Percentiles rank a stretch among this genome's conserved stretches.
These are phyloP conservation scores for Eledone cirrhosa DNA, from an alignment of 2,888 invertebrate genomes.

Conservation along the genomic window DNA sequence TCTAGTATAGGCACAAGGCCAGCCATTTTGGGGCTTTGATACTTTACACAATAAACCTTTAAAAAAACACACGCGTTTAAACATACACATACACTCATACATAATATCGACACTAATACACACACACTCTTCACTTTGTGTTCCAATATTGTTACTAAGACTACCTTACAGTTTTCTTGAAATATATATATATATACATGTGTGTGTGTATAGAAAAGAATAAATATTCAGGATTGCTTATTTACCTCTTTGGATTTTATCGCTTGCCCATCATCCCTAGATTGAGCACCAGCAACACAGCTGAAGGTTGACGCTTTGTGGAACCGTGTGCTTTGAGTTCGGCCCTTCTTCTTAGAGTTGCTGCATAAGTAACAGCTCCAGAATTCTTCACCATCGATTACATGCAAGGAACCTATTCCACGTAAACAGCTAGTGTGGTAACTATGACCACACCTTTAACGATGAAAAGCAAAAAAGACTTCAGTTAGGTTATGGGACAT, in stretches of 20 bases:
- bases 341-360: constrained; percentile 49
- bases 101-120: too few species aligned
- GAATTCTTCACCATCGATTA: constrained; percentile 58
- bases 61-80: too few species aligned
- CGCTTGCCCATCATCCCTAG: not conserved
- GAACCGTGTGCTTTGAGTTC: constrained; percentile 54
- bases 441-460: constrained; percentile 63
- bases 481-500: too few species aligned
- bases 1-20: too few species aligned
- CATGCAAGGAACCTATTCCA: constrained; percentile 53
- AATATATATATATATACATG: too few species aligned
- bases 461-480: not conserved
- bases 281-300: not conserved
- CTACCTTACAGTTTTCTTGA: too few species aligned
- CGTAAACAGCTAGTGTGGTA: constrained; percentile 62
- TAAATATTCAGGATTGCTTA: not conserved
- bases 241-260: constrained; percentile 48
- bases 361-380: constrained; percentile 62
- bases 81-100: too few species aligned
- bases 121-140: too few species aligned
- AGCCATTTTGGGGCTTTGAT: too few species aligned
- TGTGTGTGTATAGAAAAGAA: too few species aligned
- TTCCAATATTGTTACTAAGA: too few species aligned
- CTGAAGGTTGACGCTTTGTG: constrained; percentile 42
- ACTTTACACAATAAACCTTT: too few species aligned